These are phyloP conservation scores for Lymantria dispar DNA, from an alignment of 2,888 invertebrate genomes.

Conservation along the genomic window DNA sequence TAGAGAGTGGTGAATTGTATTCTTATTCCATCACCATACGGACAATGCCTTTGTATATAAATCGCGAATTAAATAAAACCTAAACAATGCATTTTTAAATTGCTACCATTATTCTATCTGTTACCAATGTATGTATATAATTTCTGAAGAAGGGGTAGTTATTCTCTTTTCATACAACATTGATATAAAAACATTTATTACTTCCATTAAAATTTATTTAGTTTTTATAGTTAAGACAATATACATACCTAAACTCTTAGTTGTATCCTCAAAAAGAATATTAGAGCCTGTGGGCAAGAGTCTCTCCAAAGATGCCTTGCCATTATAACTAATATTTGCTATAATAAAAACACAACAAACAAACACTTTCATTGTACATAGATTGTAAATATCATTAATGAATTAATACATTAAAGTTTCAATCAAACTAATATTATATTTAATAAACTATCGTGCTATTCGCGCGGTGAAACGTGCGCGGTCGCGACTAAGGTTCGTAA, in stretches of 20 bases:
- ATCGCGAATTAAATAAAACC: too few relatives aligned
- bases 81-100: too few relatives aligned
- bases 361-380: conserved; percentile 57
- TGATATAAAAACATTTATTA: too few relatives aligned
- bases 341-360: conserved; percentile 62
- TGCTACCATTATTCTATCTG: too few relatives aligned
- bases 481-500: conserved; percentile 11
- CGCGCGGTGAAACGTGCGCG: conserved; percentile 9
- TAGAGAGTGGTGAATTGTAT: too few relatives aligned
- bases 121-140: too few relatives aligned
- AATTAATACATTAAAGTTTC: neutral
- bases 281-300: conserved; percentile 53
- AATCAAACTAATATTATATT: neutral
- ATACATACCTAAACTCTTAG: conserved; percentile 58
- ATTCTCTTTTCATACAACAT: too few relatives aligned
- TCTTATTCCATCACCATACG: too few relatives aligned
- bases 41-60: too few relatives aligned
- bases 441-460: conserved; percentile 11
- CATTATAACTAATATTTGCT: conserved; percentile 63
- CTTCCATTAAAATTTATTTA: too few relatives aligned
- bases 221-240: neutral
- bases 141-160: too few relatives aligned
- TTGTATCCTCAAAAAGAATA: conserved; percentile 59
- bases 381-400: conserved; percentile 2
- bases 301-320: conserved; percentile 71